Base-by-base conservation (phyloP, 2,888 invertebrate species). In the Amphiduros pacificus region DNA sequence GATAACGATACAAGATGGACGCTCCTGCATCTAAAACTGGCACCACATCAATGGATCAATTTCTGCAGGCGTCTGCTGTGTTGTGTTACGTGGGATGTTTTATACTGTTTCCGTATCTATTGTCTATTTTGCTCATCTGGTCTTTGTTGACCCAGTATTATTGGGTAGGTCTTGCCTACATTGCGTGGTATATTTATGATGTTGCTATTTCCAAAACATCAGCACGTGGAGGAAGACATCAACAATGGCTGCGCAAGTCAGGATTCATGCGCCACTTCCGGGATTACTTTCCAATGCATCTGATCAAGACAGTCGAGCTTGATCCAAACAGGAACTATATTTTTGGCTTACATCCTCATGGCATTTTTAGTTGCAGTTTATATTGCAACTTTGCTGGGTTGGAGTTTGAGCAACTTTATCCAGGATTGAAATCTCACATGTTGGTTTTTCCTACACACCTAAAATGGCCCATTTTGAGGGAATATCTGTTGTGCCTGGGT, bases 321-420 rank as follows among this genome's bases (percentile, higher is more conserved):
- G 89, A 91, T 72, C 89, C 93, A 0, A 84, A 87, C 32, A 88
- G 85, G 72, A 93, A 93, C 82, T 96, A 96, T 77, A 85, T 96
- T 24, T 75, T 84, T 62, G 92, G 93, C 5, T 88, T 89, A 63
- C 95, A 93, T 82, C 97, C 97, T 0, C 97, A 98, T 82, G 97
- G 97, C 1, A 85, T 94, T 0, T 85, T 96, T 20, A 89, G 91
- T 53, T 87, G 89, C 27, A 94, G 95, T 0, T 87, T 89, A 0
- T 90, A 92, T 70, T 87, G 88, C 0, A 89, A 90, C 48, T 94
- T 96, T 83, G 89, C 87, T 0, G 90, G 91, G 0, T 90, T 85
- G 67, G 85, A 81, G 20, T 85, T 85, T 69, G 78, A 80, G 51
- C 65, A 82, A 56, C 60, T 73, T 41, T 85, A 83, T 69, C 85